Conservation (phyloP, 2,113 vertebrate species). For the Hucho hucho region DNA sequence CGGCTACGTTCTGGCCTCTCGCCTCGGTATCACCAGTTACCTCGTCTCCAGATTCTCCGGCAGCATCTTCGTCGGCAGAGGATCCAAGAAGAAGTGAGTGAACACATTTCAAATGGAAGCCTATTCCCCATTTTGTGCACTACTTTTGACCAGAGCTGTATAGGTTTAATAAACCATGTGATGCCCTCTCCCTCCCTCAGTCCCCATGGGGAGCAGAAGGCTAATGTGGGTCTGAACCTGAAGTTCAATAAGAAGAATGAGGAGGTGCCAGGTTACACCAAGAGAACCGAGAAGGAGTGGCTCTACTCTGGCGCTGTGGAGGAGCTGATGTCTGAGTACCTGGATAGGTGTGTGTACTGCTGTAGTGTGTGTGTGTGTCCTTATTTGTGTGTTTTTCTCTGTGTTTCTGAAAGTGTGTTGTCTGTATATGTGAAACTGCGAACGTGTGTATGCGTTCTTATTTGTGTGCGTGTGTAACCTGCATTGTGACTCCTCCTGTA, state of each 20-base stretch:
- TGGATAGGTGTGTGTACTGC: slow-evolving; percentile 81
- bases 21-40: slow-evolving; percentile 92
- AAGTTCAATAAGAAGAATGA: slow-evolving; percentile 99
- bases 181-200: slow-evolving; percentile 55
- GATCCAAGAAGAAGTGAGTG: slow-evolving; percentile 93
- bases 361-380: slow-evolving; percentile 11
- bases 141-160: not conserved
- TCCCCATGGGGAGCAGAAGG: slow-evolving; percentile 93
- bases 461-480: not conserved
- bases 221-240: slow-evolving; percentile 93
- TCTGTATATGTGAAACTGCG: slow-evolving; percentile 5
- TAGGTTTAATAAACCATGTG: not conserved
- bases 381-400: not conserved
- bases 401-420: not conserved
- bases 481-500: slow-evolving; percentile 40
- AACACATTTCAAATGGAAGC: not conserved
- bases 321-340: slow-evolving; percentile 89
- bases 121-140: too few relatives aligned
- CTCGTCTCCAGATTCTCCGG: slow-evolving; percentile 98
- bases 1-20: slow-evolving; percentile 92
- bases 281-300: slow-evolving; percentile 94
- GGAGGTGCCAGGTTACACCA: slow-evolving; percentile 97
- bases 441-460: not conserved
- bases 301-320: slow-evolving; percentile 94
- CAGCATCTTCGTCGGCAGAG: slow-evolving; percentile 96